Evolutionary conservation across 92 coral and sea anemone genomes (phyloP), one percentile per base, ranked within the genome.

Genomic region (Nematostella vectensis): DNA sequence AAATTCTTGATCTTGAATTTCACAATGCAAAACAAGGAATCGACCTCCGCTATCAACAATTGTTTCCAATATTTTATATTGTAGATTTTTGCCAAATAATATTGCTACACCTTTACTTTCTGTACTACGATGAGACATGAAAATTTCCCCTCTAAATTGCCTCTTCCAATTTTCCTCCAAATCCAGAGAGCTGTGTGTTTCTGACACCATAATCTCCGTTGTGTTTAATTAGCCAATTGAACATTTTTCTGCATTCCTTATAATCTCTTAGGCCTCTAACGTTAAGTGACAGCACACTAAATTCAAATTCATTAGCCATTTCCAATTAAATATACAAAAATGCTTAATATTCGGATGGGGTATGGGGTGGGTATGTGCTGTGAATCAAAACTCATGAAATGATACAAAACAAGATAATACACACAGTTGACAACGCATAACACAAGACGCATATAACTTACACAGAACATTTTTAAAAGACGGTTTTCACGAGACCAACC

Each of bases 121-220:
- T 3, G 59, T 26, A 15, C 39, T 54, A 16, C 59, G 39, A 26
- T 54, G 59, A 1, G 59, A 54, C 59, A 54, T 54, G 4, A 54
- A 10, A 13, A 29, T 13, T 2, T 54, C 26, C 3, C 59, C 59
- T 6, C 59, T 25, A 12, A 29, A 22, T 25, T 42, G 3, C 4
- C 10, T 54, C 20, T 2, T 1, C 59, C 59, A 54, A 13, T 13
- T 16, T 9, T 25, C 8, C 29, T 54, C 59, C 3, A 29, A 30
- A 3, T 62, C 58, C 17, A 8, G 45, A 33, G 68, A n/a, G 21
- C 58, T 47, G 21, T 62, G 68, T 29, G 56, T 36, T 62, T 62
- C 68, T 62, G 16, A 48, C 39, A 1, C 59, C 59, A 13, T 13
- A 2, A 29, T 54, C 59, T n/a, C 59, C 59, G 2, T 29, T 29